Evolutionary conservation across 2,797 vertebrate genomes (phyloP).

Genomic region (Syngnathus acus): DNA sequence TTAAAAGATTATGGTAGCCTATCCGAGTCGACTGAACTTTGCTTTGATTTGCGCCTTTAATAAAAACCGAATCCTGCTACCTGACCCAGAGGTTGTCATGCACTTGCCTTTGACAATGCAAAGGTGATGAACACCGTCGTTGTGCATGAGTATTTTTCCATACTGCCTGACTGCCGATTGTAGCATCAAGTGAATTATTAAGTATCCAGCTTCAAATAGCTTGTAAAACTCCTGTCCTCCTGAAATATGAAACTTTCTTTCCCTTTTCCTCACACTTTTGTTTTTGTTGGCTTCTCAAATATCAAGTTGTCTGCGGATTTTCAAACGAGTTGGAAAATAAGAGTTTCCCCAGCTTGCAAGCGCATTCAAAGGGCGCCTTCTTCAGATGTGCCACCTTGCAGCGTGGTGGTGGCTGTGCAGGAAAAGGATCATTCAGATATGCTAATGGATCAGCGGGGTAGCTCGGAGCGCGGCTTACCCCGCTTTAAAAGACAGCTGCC

Average conservation of each 20-base stretch:
- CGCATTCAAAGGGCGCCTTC: constrained; percentile 71
- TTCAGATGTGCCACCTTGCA: constrained; percentile 82
- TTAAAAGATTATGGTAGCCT: not conserved
- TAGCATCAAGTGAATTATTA: constrained; percentile 76
- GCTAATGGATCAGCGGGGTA: constrained; percentile 79
- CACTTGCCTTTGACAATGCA: constrained; percentile 42
- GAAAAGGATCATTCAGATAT: constrained; percentile 79
- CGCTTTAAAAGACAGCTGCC: constrained; percentile 77
- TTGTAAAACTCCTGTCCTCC: constrained; percentile 66
- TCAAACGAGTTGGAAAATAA: constrained; percentile 72
- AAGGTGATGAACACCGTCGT: constrained; percentile 43
- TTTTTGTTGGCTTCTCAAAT: constrained; percentile 72
- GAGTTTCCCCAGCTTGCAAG: constrained; percentile 66
- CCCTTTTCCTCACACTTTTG: constrained; percentile 46
- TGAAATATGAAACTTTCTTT: constrained; percentile 69
- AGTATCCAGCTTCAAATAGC: constrained; percentile 70
- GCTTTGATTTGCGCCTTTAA: not conserved
- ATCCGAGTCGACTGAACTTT: constrained; percentile 1
- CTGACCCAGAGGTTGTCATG: constrained; percentile 46
- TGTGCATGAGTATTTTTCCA: constrained; percentile 50
- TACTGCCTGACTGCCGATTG: constrained; percentile 49
- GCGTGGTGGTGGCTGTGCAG: constrained; percentile 69
- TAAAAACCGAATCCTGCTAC: constrained; percentile 21
- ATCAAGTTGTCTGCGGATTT: constrained; percentile 73
- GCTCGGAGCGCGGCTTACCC: constrained; percentile 73